These are phyloP conservation scores for Phyllotis vaccarum DNA, from an alignment of 2,797 vertebrate species.

Conservation along the genomic window DNA sequence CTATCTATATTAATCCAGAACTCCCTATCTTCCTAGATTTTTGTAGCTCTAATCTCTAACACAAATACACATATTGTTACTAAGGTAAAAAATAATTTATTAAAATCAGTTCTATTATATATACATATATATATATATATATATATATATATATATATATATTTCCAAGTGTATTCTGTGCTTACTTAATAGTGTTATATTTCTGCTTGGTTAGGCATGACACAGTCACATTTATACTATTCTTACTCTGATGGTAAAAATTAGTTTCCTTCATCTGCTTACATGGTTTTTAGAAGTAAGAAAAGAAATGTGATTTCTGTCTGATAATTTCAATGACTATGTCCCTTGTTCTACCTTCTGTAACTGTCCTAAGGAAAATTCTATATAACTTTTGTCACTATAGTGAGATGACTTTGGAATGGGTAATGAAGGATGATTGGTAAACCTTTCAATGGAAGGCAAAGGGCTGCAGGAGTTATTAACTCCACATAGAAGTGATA, in stretches of 20 bases:
- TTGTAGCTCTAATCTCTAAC: not conserved
- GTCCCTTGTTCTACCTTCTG: not conserved
- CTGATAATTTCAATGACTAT: not conserved
- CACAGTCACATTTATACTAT: not conserved
- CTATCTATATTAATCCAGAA: not conserved
- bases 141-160: not conserved
- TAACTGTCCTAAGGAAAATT: not conserved
- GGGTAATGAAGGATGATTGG: not conserved
- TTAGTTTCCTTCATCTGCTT: not conserved
- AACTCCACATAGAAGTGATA: not conserved
- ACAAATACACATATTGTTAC: not conserved
- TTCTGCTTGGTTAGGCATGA: not conserved
- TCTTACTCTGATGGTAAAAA: not conserved
- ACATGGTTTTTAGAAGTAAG: not conserved
- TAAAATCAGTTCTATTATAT: not conserved
- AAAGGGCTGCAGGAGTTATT: not conserved
- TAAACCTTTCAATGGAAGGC: not conserved
- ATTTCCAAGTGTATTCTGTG: not conserved
- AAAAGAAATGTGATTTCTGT: not conserved
- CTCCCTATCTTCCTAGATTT: not conserved
- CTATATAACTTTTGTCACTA: not conserved
- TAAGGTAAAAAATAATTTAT: not conserved
- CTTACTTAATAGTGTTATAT: not conserved
- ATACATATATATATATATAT: not conserved
- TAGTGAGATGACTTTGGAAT: slow-evolving; percentile 29